Evolutionary conservation across 2,797 vertebrate genomes (phyloP), one percentile per base, ranked within the genome.

Genomic region (Heterohyrax brucei): DNA sequence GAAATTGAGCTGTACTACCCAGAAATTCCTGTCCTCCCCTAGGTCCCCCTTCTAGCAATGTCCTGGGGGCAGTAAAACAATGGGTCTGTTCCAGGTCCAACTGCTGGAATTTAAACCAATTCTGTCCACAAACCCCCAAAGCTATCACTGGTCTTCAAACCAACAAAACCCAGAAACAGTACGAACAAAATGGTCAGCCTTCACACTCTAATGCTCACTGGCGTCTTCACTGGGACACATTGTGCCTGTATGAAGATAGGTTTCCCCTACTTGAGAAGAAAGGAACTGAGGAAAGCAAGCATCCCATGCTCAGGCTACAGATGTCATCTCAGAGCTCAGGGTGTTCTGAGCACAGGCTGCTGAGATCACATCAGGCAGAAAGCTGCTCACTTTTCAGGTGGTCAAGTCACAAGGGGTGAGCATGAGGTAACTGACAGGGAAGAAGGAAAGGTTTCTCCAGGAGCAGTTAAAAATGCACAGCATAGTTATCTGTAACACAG

Each of bases 381-480:
- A 89, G 88, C 83, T 0, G n/a, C 96, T 88, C n/a, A 59, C 79
- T 79, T 93, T 92, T 62, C 93, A 86, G 83, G 82, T 64, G 22
- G 39, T 66, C 46, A 68, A 84, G 92, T 59, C 70, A 93, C 64
- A 80, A 28, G 28, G 28, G 87, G 89, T 80, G 73, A 96, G 62
- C 91, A 80, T 80, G 46, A 91, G 84, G 87, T 82, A 79, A n/a
- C 70, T 30, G 83, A 85, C 96, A 96, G n/a, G 62, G 39, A 96
- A 94, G 81, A 79, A 83, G 80, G 77, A 87, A 84, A 44, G 39
- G 79, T 82, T 86, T 86, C 93, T 73, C 53, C 50, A 73, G 83
- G 48, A 81, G 70, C 72, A n/a, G 80, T 94, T 96, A 97, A 95
- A 94, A 70, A 96, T 24, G 1, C 79, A 96, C 70, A 33, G 76